Conservation (phyloP, 2,888 invertebrate genomes). For the Chorisops tibialis region DNA sequence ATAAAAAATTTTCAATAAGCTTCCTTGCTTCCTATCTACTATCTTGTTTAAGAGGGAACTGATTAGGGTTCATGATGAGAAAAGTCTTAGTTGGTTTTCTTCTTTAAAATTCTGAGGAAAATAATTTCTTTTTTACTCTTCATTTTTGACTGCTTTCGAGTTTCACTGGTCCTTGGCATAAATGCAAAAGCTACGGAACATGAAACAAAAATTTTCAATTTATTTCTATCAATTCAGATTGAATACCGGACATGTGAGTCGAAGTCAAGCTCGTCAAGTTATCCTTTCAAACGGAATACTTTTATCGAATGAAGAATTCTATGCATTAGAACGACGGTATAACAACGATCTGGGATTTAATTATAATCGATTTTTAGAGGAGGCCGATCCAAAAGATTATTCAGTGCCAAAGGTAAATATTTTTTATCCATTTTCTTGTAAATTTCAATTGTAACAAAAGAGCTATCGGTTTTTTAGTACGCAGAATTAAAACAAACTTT, state of each 20-base stretch:
- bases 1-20: too few species aligned
- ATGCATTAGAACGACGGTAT: slow-evolving; percentile 67
- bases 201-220: not conserved
- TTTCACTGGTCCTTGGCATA: too few species aligned
- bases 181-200: too few species aligned
- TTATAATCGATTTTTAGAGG: slow-evolving; percentile 66
- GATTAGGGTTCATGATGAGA: too few species aligned
- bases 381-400: slow-evolving; percentile 53
- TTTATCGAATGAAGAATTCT: slow-evolving; percentile 62
- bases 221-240: slow-evolving; percentile 52
- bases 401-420: slow-evolving; percentile 42
- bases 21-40: too few species aligned
- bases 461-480: slow-evolving; percentile 29
- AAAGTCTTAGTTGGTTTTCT: too few species aligned
- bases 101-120: too few species aligned
- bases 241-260: slow-evolving; percentile 69
- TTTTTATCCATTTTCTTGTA: not conserved
- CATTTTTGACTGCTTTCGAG: too few species aligned
- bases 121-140: too few species aligned
- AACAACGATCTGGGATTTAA: slow-evolving; percentile 73
- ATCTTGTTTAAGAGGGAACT: too few species aligned
- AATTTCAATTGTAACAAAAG: too few species aligned
- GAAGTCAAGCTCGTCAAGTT: slow-evolving; percentile 67
- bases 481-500: slow-evolving; percentile 23
- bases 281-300: slow-evolving; percentile 66